Base-by-base conservation (phyloP, 2,888 invertebrate genomes). In the Torymus aiolomorphi region DNA sequence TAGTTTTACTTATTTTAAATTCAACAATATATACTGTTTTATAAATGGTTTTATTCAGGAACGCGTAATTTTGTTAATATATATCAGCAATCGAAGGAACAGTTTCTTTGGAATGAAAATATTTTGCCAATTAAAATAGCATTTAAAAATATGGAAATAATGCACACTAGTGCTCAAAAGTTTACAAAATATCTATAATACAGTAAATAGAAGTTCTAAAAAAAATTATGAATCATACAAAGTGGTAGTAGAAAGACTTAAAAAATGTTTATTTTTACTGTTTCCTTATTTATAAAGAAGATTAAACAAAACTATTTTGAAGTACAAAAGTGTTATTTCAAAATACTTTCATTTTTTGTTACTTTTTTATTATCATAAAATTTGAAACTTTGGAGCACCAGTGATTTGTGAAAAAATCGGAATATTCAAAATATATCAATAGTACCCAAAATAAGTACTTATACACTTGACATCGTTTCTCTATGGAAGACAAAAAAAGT, bases 61-160 rank as follows among this genome's bases (percentile, higher is more conserved):
- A 52, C 18, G 13, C 12, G 5, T 18, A 73, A 63, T 54, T 62
- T 31, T 54, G 12, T 63, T 54, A 56, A 42, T 63, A 61, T 42
- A 8, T 42, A 42, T 42, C 54, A 70, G 57, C 18, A 71, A 71
- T 71, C 24, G 16, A 65, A 77, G 62, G 63, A 71, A 65, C 16
- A 72, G 52, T 73, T 67, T 66, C 18, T 59, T 76, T 77, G 72
- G 65, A 77, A 77, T 67, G 42, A 66, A 66, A 70, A 52, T 59
- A 52, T 31, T 62, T 57, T 14, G 42, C 65, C 52, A 72, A 77
- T 71, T 14, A 11, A 66, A 54, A 56, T 57, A 54, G 62, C 11
- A 59, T 31, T 66, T 12, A 71, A 56, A 65, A 13, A 42, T 49
- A 56, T 57, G 18, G 20, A 67, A 61, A 51, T 49, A 62, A 52